Evolutionary conservation across 2,888 invertebrate species (phyloP).

Genomic region (Cremastinae sp.): DNA sequence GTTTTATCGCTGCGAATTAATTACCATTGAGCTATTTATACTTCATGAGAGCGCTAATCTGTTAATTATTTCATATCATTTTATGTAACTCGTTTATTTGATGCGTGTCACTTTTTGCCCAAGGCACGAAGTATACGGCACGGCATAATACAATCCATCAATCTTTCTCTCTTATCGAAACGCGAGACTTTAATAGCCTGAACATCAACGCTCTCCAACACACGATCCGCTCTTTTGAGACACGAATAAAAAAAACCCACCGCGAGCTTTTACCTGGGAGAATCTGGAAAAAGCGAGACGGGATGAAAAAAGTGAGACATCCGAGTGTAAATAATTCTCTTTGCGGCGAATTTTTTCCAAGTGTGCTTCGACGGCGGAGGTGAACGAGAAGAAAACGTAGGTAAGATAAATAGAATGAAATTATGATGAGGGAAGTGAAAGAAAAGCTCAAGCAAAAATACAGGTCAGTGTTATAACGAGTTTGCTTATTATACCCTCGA

Average conservation of each 20-base stretch:
- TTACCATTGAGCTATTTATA: too few species aligned
- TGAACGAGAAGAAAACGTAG: neutral
- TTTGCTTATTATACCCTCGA: conserved; percentile 54
- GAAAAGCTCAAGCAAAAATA: conserved; percentile 46
- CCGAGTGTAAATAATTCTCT: conserved; percentile 44
- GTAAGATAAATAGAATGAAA: neutral
- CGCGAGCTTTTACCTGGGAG: conserved; percentile 15
- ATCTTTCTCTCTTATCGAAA: conserved; percentile 36
- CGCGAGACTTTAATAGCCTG: conserved; percentile 44
- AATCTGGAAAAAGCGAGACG: neutral
- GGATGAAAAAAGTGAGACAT: conserved; percentile 27
- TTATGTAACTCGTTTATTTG: too few species aligned
- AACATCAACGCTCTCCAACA: conserved; percentile 11
- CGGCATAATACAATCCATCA: too few species aligned
- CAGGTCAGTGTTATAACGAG: conserved; percentile 59
- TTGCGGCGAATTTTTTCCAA: conserved; percentile 39
- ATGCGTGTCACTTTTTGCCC: too few species aligned
- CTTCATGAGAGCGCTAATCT: too few species aligned
- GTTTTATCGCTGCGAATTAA: too few species aligned
- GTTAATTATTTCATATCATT: too few species aligned
- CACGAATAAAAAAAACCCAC: conserved; percentile 44
- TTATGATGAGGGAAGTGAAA: neutral
- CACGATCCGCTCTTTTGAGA: conserved; percentile 31
- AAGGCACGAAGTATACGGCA: too few species aligned
- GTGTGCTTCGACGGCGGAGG: conserved; percentile 23